A percentile compares a stretch with the other conserved stretches of the same genome.
phyloP scores from a whole-genome alignment of 2,888 invertebrate species.

The Heliconius erato region DNA sequence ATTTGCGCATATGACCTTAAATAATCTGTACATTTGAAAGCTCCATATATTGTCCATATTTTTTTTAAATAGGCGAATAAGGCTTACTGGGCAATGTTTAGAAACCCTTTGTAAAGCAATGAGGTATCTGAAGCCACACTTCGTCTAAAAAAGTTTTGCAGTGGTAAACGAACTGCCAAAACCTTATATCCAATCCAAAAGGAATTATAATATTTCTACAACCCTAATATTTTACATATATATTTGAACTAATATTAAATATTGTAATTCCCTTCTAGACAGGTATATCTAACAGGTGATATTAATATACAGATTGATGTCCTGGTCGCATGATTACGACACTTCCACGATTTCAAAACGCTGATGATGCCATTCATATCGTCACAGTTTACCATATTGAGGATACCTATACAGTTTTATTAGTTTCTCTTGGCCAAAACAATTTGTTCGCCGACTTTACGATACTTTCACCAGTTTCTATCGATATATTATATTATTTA shows the following conservation, averaged over 20 bases:
- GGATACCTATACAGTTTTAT: slow-evolving; percentile 45
- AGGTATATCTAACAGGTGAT: background rate
- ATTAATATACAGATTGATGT: slow-evolving; percentile 11
- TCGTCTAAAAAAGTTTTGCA: too few relatives aligned
- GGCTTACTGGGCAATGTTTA: background rate
- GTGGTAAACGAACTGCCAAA: too few relatives aligned
- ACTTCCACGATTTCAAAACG: slow-evolving; percentile 50
- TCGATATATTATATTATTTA: slow-evolving; percentile 17
- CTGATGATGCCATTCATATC: slow-evolving; percentile 62
- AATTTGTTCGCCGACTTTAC: slow-evolving; percentile 41
- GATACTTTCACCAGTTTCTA: slow-evolving; percentile 51
- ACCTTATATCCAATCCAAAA: background rate
- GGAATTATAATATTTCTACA: background rate
- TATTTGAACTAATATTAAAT: background rate
- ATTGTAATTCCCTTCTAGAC: background rate
- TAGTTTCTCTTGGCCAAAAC: slow-evolving; percentile 48
- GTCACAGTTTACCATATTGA: slow-evolving; percentile 52
- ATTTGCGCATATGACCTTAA: background rate
- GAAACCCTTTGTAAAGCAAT: background rate
- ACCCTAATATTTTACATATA: background rate
- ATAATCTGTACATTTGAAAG: background rate
- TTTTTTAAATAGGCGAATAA: too few relatives aligned
- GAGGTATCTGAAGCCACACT: too few relatives aligned
- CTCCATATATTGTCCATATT: background rate
- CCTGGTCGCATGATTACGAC: slow-evolving; percentile 48